Evolutionary conservation across 2,113 vertebrate genomes (phyloP), one percentile per base, ranked within the genome.

Genomic region (Rhombomys opimus): DNA sequence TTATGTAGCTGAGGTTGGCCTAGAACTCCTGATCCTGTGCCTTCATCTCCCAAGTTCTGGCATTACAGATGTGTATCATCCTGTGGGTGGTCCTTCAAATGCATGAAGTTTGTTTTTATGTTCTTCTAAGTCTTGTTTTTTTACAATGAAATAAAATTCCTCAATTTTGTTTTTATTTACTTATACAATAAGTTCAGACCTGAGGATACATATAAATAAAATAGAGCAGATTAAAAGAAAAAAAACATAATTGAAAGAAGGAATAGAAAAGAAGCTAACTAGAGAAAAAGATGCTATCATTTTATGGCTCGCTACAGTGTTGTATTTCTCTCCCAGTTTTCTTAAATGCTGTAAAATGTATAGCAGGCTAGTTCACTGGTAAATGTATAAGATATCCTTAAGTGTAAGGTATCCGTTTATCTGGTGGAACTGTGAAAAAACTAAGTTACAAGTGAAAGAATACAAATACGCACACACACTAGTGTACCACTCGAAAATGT

Each of bases 81-180:
- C 75, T 14, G 10, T 14, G 41, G 72, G 65, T 2, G 77, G 17
- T 82, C 5, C 20, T 85, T 90, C 15, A 80, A 35, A 41, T 68
- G 63, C 23, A 18, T 46, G 15, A 88, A 70, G 35, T 27, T 41
- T 35, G 8, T 68, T 46, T 5, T 57, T 15, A 57, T 4, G 2
- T 57, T 57, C 57, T 57, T 13, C 57, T 70, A 59, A 46, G 23
- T 81, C 78, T 72, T 68, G 38, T 84, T 57, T 75, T 76, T 23
- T 82, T 95, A 30, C 75, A 70, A n/a, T n/a, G 32, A 91, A 96
- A 86, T 75, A 68, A 82, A 41, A 22, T 84, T n/a, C 75, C 20
- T 70, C 90, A 54, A 38, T 87, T 81, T 54, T 80, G 35, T 80
- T 91, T 14, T 32, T 75, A 20, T 57, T 59, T 22, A 77, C 7